phyloP scores from a whole-genome alignment of 2,113 vertebrate genomes.

The Numenius arquata region DNA sequence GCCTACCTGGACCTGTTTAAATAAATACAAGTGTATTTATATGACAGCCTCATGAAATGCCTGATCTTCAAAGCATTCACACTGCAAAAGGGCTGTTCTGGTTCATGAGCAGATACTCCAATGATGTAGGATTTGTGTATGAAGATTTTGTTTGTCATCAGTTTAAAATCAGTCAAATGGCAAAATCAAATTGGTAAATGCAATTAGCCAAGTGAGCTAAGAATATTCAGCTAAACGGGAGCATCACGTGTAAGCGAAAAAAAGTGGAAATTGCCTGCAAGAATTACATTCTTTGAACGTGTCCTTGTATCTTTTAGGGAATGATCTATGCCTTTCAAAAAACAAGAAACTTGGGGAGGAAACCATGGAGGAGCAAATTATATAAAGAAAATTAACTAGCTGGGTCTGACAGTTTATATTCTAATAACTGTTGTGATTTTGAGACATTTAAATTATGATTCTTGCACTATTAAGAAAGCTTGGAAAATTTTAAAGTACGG shows the following conservation, averaged over 20 bases:
- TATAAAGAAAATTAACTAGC: neutral
- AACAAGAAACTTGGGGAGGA: neutral
- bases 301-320: neutral
- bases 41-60: neutral
- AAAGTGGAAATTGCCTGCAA: neutral
- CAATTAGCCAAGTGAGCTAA: neutral
- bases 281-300: neutral
- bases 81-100: neutral
- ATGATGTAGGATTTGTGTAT: neutral
- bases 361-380: neutral
- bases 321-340: neutral
- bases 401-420: neutral
- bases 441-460: neutral
- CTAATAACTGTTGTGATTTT: neutral
- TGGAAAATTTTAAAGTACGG: neutral
- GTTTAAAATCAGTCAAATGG: neutral
- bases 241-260: neutral
- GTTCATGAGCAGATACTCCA: neutral
- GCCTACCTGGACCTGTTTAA: neutral
- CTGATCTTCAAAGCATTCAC: neutral
- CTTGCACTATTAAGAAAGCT: neutral
- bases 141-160: neutral
- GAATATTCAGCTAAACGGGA: neutral
- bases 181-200: neutral
- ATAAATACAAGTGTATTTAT: neutral